Conservation (phyloP, 2,888 invertebrate genomes). For the Glaucopsyche alexis region DNA sequence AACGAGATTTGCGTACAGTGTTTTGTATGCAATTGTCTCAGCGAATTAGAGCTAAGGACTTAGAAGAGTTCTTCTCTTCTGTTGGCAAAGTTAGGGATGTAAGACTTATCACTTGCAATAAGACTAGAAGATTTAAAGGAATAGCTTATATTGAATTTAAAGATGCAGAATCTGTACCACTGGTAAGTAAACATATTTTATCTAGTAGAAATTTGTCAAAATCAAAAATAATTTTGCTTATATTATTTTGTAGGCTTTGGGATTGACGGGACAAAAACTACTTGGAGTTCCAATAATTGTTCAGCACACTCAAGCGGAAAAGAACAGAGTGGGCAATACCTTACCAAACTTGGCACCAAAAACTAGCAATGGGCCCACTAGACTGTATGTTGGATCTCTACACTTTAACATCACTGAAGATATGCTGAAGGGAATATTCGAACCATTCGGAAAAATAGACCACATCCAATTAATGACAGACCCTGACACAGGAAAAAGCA, state of each 20-base stretch:
- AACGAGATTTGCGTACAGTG: slow-evolving; percentile 98
- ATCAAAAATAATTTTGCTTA: not conserved
- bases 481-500: slow-evolving; percentile 95
- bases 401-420: slow-evolving; percentile 99
- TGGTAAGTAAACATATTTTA: slow-evolving; percentile 79
- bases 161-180: slow-evolving; percentile 97
- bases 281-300: slow-evolving; percentile 98
- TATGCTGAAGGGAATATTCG: slow-evolving; percentile 98
- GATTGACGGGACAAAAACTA: slow-evolving; percentile 96
- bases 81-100: slow-evolving; percentile 99
- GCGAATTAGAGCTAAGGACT: slow-evolving; percentile 93
- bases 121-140: slow-evolving; percentile 98
- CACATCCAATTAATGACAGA: slow-evolving; percentile 97
- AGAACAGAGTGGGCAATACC: slow-evolving; percentile 94
- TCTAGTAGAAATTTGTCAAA: not conserved
- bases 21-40: slow-evolving; percentile 99
- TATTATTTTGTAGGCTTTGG: slow-evolving; percentile 86
- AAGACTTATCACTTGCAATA: slow-evolving; percentile 98
- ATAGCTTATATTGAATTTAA: slow-evolving; percentile 99
- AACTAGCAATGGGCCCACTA: slow-evolving; percentile 95
- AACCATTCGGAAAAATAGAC: slow-evolving; percentile 98
- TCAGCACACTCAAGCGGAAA: slow-evolving; percentile 98
- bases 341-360: slow-evolving; percentile 92
- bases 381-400: slow-evolving; percentile 97
- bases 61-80: slow-evolving; percentile 99